A percentile compares a stretch with the other conserved stretches of the same genome.
These are phyloP conservation scores for Allenopithecus nigroviridis DNA, from an alignment of 2,797 vertebrate genomes.

Conservation along the genomic window DNA sequence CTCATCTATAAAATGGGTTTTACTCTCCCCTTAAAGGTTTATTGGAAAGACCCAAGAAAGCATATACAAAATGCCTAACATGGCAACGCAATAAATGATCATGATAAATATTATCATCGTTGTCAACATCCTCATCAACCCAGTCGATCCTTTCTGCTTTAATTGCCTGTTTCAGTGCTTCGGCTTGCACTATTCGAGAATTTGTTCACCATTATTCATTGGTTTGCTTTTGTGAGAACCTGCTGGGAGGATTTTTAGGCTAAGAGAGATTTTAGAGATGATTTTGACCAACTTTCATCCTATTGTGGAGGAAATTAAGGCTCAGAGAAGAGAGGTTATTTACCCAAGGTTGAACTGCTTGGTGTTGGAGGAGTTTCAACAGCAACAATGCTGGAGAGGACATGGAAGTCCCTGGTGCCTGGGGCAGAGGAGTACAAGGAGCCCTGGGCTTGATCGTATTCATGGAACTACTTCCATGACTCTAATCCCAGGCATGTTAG, in stretches of 20 bases:
- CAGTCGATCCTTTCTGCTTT: background rate
- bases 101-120: background rate
- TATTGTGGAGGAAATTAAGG: background rate
- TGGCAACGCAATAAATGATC: too few relatives aligned
- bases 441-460: background rate
- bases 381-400: background rate
- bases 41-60: background rate
- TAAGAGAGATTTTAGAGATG: background rate
- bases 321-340: background rate
- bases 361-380: background rate
- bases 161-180: fast-evolving
- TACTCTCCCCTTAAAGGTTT: background rate
- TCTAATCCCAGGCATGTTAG: background rate
- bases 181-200: fast-evolving
- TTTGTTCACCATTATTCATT: background rate
- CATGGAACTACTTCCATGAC: background rate
- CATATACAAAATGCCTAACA: fast-evolving
- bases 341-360: background rate
- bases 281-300: background rate
- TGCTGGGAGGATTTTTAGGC: background rate
- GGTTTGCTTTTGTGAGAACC: background rate
- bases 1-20: constrained; percentile 35
- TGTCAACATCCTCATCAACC: background rate
- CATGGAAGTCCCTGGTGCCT: background rate
- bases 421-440: background rate